Conservation (phyloP, 2,113 vertebrate species). For the Ondatra zibethicus region DNA sequence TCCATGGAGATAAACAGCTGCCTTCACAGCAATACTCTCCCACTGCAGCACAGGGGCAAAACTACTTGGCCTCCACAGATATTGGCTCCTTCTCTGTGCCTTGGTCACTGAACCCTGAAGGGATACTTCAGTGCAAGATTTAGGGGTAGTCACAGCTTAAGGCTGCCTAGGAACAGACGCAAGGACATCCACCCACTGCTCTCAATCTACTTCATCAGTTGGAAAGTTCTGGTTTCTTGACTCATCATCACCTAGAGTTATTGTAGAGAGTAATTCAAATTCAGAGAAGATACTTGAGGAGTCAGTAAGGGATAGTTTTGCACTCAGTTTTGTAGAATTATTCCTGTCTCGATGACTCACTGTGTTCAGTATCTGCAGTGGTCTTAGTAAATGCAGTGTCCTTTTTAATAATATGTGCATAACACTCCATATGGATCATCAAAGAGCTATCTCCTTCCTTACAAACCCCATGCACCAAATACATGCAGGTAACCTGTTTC, state of each 20-base stretch:
- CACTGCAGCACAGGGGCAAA: background rate
- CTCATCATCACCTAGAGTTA: background rate
- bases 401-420: conserved; percentile 98
- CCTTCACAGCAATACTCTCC: background rate
- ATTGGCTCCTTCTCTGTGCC: background rate
- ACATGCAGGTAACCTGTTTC: conserved; percentile 85
- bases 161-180: background rate
- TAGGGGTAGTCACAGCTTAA: too few species aligned
- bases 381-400: conserved; percentile 96
- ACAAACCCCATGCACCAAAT: conserved; percentile 99
- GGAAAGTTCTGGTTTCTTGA: background rate
- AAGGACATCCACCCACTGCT: background rate
- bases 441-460: conserved; percentile 97
- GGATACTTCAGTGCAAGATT: background rate
- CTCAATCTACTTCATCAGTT: background rate
- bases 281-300: background rate
- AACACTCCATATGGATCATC: conserved; percentile 93
- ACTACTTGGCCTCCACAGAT: background rate
- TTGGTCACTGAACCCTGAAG: background rate
- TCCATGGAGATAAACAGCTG: background rate
- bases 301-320: background rate
- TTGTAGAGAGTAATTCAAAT: background rate
- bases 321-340: background rate
- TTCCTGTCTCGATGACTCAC: background rate
- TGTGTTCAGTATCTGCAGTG: conserved; percentile 92